phyloP scores from a whole-genome alignment of 2,113 vertebrate genomes.

The Seriola dumerili region DNA sequence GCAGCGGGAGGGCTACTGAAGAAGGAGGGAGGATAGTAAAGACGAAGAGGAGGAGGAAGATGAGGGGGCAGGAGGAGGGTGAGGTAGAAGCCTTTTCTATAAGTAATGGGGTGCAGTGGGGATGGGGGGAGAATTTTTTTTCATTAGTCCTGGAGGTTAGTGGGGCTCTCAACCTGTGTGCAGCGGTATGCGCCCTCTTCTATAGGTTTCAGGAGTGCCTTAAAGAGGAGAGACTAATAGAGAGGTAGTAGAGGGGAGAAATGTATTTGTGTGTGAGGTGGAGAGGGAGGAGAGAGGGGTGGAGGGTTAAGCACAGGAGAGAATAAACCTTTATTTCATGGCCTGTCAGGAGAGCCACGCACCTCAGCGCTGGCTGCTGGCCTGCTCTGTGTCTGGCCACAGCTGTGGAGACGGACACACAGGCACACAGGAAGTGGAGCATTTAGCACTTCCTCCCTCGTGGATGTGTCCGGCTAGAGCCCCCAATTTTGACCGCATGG shows the following conservation, averaged over 20 bases:
- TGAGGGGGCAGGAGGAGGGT: slow-evolving; percentile 46
- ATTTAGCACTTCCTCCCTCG: slow-evolving; percentile 73
- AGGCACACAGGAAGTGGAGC: slow-evolving; percentile 71
- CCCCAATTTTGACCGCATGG: slow-evolving; percentile 40
- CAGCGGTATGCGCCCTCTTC: slow-evolving; percentile 59
- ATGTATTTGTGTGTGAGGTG: slow-evolving; percentile 49
- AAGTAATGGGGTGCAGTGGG: slow-evolving; percentile 70
- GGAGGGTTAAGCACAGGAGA: slow-evolving; percentile 41
- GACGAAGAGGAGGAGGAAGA: slow-evolving; percentile 63
- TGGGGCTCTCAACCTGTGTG: slow-evolving; percentile 69
- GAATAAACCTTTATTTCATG: slow-evolving; percentile 62
- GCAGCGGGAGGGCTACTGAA: slow-evolving; percentile 92
- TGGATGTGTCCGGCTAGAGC: slow-evolving; percentile 39
- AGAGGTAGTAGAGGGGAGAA: slow-evolving; percentile 47
- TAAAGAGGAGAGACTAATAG: slow-evolving; percentile 45
- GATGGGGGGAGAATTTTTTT: slow-evolving; percentile 54
- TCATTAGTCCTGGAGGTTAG: slow-evolving; percentile 74
- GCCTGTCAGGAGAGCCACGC: slow-evolving; percentile 48
- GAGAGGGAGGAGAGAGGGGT: slow-evolving; percentile 28
- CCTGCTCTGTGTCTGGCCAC: slow-evolving; percentile 70
- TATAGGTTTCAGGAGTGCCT: slow-evolving; percentile 65
- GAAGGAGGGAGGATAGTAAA: slow-evolving; percentile 83
- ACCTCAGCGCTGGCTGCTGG: slow-evolving; percentile 33
- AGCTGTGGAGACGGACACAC: slow-evolving; percentile 62
- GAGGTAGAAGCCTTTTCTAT: slow-evolving; percentile 68